Base-by-base conservation (phyloP, 1,140 invertebrate genomes). In the Brachionus rubens region DNA sequence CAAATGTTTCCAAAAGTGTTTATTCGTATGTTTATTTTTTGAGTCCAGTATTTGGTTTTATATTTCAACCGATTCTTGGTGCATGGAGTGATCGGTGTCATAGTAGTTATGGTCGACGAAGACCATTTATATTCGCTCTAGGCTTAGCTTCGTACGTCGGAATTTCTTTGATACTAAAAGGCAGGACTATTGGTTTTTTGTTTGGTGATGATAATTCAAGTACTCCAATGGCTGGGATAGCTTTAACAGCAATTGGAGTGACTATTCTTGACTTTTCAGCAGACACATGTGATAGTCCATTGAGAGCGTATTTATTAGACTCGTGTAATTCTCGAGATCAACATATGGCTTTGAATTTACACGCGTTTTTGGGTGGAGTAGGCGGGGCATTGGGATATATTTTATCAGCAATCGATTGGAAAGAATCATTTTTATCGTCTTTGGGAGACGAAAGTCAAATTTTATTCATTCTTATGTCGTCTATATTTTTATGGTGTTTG, bases 51-150 rank as follows among this genome's bases (percentile, higher is more conserved):
- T 68, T 87, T 30, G 86, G 84, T 14, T 82, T 87, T 47, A 79
- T 86, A 30, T 77, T 84, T 33, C 85, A 87, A 21, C 86, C 87
- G 2, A 52, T 85, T 4, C 81, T 87, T 43, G 87, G 86, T 5
- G 78, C 80, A 16, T 82, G 81, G 65, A 85, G 85, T 77, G 86
- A 87, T 78, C 78, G 78, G 9, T 87, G 84, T 77, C 24, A 59
- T 28, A 47, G 50, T 33, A 19, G 19, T 36, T 75, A 43, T 28
- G 86, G 86, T n/a, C 78, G 85, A 21, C 72, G 87, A 52, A 78
- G 86, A 21, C 86, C 86, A 16, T 87, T 87, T 77, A 87, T 87
- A 68, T 78, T 87, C 52, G 79, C 50, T n/a, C 28, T 75, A 19
- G 50, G 19, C 24, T 43, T 54, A 1, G 33, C 40, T 14, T 54